Evolutionary conservation across 2,797 vertebrate genomes (phyloP), one percentile per base, ranked within the genome.

Genomic region (Acipenser transmontanus): DNA sequence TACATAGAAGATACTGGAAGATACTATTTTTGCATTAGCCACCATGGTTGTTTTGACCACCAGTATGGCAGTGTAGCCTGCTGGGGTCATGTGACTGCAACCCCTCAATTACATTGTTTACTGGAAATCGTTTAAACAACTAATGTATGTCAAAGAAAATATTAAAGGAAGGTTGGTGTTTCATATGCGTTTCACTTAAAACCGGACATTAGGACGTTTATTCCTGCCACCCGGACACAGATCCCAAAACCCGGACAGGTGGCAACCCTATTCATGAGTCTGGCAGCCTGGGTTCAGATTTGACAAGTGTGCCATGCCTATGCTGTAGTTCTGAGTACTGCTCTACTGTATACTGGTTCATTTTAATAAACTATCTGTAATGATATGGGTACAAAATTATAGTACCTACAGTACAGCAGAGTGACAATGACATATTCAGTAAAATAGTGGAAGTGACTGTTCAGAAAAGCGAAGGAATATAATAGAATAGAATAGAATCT

Each of bases 391-490:
- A 61, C 34, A 61, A 67, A 49, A 57, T 66, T 47, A 8, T 5
- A 17, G 59, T 47, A 34, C 34, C 34, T 34, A n/a, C 54, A 49
- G 47, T 63, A 62, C 60, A 60, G 65, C 59, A 56, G 65, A 64
- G 69, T 64, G 65, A 70, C 65, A 64, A 70, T 56, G 65, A 67
- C 69, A 70, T 49, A 54, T 67, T 63, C 65, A 70, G 69, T 60
- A 59, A 64, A 52, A 8, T 0, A 4, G 4, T 9, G 13, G 54
- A 61, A 64, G 61, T 64, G 65, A 63, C 9, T 7, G 49, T 67
- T 63, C 65, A 70, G 65, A 52, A 59, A 64, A 52, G 9, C 0
- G 1, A 4, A 7, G 13, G 54, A 61, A 64, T 54, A 60, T 61
- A 63, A 7, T 7, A 34, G 12, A 66, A 47, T 59, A 8, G 7